These are phyloP conservation scores for Episyrphus balteatus DNA, from an alignment of 1,140 invertebrate genomes.

Conservation along the genomic window DNA sequence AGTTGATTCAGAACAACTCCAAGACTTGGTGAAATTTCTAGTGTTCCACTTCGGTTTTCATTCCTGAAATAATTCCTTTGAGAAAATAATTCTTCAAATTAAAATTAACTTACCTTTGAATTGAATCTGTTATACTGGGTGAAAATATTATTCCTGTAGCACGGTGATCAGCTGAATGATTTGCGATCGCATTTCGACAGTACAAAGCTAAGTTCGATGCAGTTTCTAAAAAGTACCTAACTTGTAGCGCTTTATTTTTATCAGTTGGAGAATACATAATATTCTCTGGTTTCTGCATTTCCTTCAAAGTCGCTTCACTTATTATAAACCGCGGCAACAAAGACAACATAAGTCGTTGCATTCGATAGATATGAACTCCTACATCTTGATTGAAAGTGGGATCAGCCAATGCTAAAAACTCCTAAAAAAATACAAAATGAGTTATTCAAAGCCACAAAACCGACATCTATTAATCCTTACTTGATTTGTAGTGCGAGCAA, in stretches of 20 bases:
- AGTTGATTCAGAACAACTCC: conserved; percentile 44
- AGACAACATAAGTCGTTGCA: conserved; percentile 58
- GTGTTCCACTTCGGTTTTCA: conserved; percentile 11
- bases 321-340: conserved; percentile 56
- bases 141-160: conserved; percentile 39
- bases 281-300: conserved; percentile 15
- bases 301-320: conserved; percentile 25
- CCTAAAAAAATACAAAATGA: conserved; percentile 20
- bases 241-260: conserved; percentile 9
- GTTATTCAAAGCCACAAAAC: background rate
- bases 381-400: conserved; percentile 35
- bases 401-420: conserved; percentile 35
- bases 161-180: conserved; percentile 40
- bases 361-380: conserved; percentile 45
- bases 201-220: conserved; percentile 57
- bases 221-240: conserved; percentile 43
- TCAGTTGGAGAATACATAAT: conserved; percentile 6
- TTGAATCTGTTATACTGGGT: conserved; percentile 12
- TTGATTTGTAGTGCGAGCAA: conserved; percentile 59
- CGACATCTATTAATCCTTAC: conserved; percentile 12
- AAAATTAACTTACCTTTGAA: background rate
- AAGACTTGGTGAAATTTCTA: conserved; percentile 30
- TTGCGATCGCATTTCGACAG: conserved; percentile 47
- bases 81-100: background rate
- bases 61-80: conserved; percentile 5